These are phyloP conservation scores for Xylota segnis DNA, from an alignment of 2,888 invertebrate species.

Conservation along the genomic window DNA sequence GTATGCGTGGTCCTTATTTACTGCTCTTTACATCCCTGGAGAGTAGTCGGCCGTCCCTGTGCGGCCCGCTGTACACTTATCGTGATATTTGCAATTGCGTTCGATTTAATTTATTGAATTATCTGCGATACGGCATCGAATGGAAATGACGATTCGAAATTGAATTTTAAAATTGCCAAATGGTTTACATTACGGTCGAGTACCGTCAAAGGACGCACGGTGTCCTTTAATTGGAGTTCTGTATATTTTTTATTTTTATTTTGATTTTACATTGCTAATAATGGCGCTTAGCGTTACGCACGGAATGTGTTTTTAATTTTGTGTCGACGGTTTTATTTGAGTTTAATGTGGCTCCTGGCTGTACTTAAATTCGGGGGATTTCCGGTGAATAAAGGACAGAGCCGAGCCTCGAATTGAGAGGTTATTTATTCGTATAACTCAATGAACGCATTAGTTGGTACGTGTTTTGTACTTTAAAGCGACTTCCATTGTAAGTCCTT, in stretches of 20 bases:
- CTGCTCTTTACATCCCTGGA: background rate
- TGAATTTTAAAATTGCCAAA: conserved; percentile 67
- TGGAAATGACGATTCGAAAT: conserved; percentile 65
- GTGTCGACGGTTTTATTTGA: conserved; percentile 38
- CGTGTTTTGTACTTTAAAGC: background rate
- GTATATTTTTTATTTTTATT: conserved; percentile 4
- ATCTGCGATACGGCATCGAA: conserved; percentile 57
- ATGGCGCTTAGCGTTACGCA: conserved; percentile 31
- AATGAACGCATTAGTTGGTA: background rate
- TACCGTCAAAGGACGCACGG: conserved; percentile 31
- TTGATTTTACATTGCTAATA: conserved; percentile 42
- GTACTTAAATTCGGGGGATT: background rate
- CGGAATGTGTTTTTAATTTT: conserved; percentile 62
- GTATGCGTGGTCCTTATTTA: conserved; percentile 25
- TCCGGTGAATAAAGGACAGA: background rate
- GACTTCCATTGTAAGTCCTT: background rate
- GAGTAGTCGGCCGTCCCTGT: background rate
- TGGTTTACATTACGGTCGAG: conserved; percentile 45
- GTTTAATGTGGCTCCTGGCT: conserved; percentile 10
- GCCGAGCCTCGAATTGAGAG: background rate
- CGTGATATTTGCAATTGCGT: conserved; percentile 50
- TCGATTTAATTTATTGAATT: conserved; percentile 71
- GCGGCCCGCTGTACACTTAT: conserved; percentile 16
- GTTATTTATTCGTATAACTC: conserved; percentile 19
- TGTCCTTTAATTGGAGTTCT: conserved; percentile 58